Percentiles rank a stretch among this genome's conserved stretches.
Evolutionary conservation across 2,797 vertebrate genomes (phyloP).

Genomic region (Macropodus opercularis): DNA sequence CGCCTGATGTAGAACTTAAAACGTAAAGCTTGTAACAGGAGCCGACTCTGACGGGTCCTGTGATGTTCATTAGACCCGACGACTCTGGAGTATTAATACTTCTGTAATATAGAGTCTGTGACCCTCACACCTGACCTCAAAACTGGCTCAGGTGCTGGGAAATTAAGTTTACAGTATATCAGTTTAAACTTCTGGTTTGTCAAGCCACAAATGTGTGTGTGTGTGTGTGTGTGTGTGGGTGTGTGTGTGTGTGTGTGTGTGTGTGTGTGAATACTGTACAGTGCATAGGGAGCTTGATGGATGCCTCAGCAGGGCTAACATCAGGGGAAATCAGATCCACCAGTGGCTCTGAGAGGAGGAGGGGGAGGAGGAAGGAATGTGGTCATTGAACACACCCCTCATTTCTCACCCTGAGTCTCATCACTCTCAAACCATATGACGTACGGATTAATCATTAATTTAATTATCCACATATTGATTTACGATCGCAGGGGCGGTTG

Average conservation of each 20-base stretch:
- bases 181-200: neutral
- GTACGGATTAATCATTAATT: conserved; percentile 54
- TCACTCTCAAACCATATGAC: conserved; percentile 25
- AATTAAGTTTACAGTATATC: conserved; percentile 14
- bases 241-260: conserved; percentile 14
- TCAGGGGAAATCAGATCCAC: conserved; percentile 71
- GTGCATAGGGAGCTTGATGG: conserved; percentile 46
- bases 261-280: conserved; percentile 12
- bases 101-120: conserved; percentile 18
- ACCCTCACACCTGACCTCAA: conserved; percentile 33
- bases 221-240: too few relatives aligned
- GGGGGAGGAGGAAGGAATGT: conserved; percentile 7
- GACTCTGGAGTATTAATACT: conserved; percentile 26
- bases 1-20: conserved; percentile 40
- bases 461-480: conserved; percentile 60
- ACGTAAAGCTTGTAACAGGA: conserved; percentile 31
- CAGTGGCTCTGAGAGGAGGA: conserved; percentile 22
- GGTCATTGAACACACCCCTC: conserved; percentile 48
- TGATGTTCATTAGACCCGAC: conserved; percentile 43
- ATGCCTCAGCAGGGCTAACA: conserved; percentile 57
- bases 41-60: conserved; percentile 34
- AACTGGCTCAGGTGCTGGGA: conserved; percentile 51
- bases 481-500: conserved; percentile 35
- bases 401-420: conserved; percentile 38
- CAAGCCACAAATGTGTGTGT: too few relatives aligned